phyloP scores from a whole-genome alignment of 2,888 invertebrate genomes.

The Pyrrhia umbra region DNA sequence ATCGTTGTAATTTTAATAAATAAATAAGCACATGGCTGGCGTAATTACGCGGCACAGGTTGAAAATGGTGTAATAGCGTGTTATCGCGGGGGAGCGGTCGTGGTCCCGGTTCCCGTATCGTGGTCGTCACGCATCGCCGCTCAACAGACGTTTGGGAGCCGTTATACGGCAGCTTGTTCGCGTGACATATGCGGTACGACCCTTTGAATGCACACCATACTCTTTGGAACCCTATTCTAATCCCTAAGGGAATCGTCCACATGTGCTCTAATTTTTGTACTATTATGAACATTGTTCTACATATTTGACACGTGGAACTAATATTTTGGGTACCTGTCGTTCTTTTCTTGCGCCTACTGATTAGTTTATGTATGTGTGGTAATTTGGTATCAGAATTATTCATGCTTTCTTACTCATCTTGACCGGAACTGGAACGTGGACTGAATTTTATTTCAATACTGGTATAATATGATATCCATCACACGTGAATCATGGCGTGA shows the following conservation, averaged over 20 bases:
- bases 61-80: constrained; percentile 68
- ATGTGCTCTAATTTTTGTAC: constrained; percentile 36
- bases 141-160: constrained; percentile 67
- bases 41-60: constrained; percentile 62
- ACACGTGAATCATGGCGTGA: constrained; percentile 31
- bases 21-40: constrained; percentile 42
- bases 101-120: constrained; percentile 46
- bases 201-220: constrained; percentile 22
- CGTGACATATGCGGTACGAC: constrained; percentile 50
- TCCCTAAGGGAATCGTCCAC: constrained; percentile 21
- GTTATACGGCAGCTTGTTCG: constrained; percentile 75
- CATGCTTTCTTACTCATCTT: constrained; percentile 20
- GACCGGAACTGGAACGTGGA: constrained; percentile 29
- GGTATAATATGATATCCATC: constrained; percentile 29
- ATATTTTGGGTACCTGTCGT: constrained; percentile 20
- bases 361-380: constrained; percentile 13
- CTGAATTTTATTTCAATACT: constrained; percentile 32
- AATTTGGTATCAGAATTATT: neutral
- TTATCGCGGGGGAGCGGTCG: constrained; percentile 60
- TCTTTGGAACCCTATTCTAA: constrained; percentile 15
- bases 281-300: constrained; percentile 20
- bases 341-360: neutral
- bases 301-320: constrained; percentile 20
- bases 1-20: constrained; percentile 32
- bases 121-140: constrained; percentile 65